Conservation (phyloP, 1,140 invertebrate genomes). For the Nebria ingens region DNA sequence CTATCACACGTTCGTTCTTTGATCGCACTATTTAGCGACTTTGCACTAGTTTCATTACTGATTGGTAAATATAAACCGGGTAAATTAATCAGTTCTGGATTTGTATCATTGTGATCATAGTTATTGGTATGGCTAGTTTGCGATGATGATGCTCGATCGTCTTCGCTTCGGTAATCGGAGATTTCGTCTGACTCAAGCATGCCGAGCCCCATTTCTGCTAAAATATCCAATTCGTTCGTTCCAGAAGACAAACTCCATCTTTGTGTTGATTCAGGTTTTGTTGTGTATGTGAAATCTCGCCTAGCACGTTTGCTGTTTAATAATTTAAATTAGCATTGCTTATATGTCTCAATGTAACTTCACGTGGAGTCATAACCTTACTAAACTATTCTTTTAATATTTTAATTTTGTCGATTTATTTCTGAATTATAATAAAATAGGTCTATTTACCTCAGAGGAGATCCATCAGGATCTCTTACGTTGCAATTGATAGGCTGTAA, state of each 20-base stretch:
- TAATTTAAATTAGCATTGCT: background rate
- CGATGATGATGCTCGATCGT: constrained; percentile 24
- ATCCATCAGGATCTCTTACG: background rate
- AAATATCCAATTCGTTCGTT: constrained; percentile 10
- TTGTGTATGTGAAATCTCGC: background rate
- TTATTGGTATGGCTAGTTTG: constrained; percentile 20
- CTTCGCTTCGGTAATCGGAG: background rate
- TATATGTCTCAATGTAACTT: background rate
- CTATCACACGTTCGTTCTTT: constrained; percentile 20
- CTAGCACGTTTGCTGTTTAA: background rate
- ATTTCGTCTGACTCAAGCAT: constrained; percentile 32
- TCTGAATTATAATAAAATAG: background rate
- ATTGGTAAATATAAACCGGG: constrained; percentile 10
- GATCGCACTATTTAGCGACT: constrained; percentile 21
- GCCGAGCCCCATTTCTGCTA: constrained; percentile 33
- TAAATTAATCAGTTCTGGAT: constrained; percentile 5
- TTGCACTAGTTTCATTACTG: constrained; percentile 11
- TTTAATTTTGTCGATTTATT: background rate
- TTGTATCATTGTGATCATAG: background rate
- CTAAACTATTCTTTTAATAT: background rate
- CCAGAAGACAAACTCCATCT: constrained; percentile 5
- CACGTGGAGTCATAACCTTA: constrained; percentile 1
- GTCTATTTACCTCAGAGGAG: background rate
- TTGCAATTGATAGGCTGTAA: constrained; percentile 2
- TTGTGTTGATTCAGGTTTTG: background rate